phyloP scores from a whole-genome alignment of 2,888 invertebrate genomes.

The Campoletis raptor region DNA sequence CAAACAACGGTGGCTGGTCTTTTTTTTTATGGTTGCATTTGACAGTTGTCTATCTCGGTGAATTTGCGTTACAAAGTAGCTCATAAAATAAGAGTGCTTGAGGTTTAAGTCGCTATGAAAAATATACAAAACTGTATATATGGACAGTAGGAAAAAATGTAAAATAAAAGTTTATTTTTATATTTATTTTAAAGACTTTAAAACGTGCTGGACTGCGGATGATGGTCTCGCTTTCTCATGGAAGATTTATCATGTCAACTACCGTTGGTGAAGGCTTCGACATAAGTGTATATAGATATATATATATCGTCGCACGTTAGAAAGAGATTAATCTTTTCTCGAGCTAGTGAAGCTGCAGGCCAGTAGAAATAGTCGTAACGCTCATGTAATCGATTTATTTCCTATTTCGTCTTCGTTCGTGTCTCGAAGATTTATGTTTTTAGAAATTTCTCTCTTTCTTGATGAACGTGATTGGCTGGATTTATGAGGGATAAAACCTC shows the following conservation, averaged over 20 bases:
- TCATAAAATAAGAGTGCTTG: slow-evolving; percentile 13
- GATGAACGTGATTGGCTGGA: not conserved
- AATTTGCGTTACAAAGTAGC: slow-evolving; percentile 15
- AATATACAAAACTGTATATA: not conserved
- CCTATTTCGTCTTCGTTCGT: slow-evolving; percentile 61
- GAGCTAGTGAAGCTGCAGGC: slow-evolving; percentile 25
- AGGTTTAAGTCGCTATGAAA: not conserved
- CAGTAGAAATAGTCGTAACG: slow-evolving; percentile 34
- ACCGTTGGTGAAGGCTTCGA: slow-evolving; percentile 15
- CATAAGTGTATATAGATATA: slow-evolving; percentile 13
- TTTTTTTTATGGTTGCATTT: not conserved
- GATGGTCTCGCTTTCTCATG: slow-evolving; percentile 6
- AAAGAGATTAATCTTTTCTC: slow-evolving; percentile 63
- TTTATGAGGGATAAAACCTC: not conserved
- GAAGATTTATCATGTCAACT: slow-evolving; percentile 60
- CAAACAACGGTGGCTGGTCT: not conserved
- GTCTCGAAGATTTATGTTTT: slow-evolving; percentile 49
- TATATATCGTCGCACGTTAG: slow-evolving; percentile 28
- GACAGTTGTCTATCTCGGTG: not conserved
- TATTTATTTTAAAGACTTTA: slow-evolving; percentile 9
- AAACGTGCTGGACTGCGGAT: slow-evolving; percentile 7
- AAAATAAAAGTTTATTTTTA: not conserved
- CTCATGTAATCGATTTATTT: slow-evolving; percentile 64
- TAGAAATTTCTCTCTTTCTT: slow-evolving; percentile 25
- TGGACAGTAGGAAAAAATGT: not conserved